Percentiles rank a stretch among this genome's conserved stretches.
Conservation (phyloP, 2,888 invertebrate species). For the Cabera pusaria region DNA sequence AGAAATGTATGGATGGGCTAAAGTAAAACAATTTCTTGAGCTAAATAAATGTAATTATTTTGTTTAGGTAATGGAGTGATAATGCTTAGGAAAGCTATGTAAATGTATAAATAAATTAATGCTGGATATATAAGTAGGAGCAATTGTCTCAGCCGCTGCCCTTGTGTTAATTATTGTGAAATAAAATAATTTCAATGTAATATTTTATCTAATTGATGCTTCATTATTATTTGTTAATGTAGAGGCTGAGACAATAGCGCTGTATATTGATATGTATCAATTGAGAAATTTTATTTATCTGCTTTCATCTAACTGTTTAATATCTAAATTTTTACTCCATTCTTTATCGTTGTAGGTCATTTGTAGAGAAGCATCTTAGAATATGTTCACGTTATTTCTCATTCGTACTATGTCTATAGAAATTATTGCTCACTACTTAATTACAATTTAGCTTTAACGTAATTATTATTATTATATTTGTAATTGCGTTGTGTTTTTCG, state of each 20-base stretch:
- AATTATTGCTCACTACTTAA: no score
- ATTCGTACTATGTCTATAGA: no score
- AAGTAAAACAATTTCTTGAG: conserved; percentile 50
- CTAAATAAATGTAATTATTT: conserved; percentile 61
- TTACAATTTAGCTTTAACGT: no score
- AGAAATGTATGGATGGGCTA: conserved; percentile 50
- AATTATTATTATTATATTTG: no score
- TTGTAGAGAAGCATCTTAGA: no score
- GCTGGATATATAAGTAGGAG: conserved; percentile 57
- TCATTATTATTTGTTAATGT: conserved; percentile 35
- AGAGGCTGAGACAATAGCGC: conserved; percentile 58
- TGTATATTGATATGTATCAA: conserved; percentile 63
- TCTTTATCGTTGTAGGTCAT: conserved; percentile 32
- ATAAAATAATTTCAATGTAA: conserved; percentile 15
- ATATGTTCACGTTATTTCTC: no score
- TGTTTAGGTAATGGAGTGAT: conserved; percentile 64
- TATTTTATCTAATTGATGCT: conserved; percentile 17
- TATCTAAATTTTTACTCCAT: conserved; percentile 67
- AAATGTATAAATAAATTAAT: conserved; percentile 78
- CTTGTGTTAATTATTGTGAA: conserved; percentile 25
- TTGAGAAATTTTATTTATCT: conserved; percentile 71
- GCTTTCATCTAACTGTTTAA: conserved; percentile 70
- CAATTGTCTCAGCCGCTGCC: conserved; percentile 59
- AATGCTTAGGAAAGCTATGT: conserved; percentile 69
- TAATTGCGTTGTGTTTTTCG: no score